phyloP scores from a whole-genome alignment of 2,888 invertebrate species.

The Troides oblongomaculatus region DNA sequence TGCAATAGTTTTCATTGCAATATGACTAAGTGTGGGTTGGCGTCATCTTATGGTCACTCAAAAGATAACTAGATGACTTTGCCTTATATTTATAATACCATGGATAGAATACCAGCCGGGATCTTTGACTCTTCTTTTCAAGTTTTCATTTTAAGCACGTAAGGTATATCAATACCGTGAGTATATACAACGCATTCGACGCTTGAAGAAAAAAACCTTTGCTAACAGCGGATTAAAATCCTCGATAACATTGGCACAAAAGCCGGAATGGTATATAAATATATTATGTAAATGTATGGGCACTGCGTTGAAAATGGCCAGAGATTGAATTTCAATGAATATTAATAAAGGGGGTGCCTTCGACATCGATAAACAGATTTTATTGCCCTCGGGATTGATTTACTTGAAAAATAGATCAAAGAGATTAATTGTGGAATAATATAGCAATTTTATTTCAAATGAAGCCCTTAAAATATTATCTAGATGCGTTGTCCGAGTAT shows the following conservation, averaged over 20 bases:
- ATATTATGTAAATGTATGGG: slow-evolving; percentile 22
- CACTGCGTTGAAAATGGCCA: slow-evolving; percentile 3
- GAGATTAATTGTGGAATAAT: background rate
- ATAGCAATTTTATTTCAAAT: background rate
- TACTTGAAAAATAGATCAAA: background rate
- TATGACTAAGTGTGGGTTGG: no score
- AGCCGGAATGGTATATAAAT: background rate
- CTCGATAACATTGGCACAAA: background rate
- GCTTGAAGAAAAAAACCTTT: background rate
- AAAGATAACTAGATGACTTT: no score
- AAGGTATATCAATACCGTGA: background rate
- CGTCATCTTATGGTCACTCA: no score
- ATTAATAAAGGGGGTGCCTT: slow-evolving; percentile 17
- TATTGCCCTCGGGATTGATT: background rate
- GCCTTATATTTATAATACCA: no score
- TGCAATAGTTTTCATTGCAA: no score
- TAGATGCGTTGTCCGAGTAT: no score
- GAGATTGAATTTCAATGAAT: slow-evolving; percentile 18
- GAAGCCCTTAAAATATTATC: no score
- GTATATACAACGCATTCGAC: background rate
- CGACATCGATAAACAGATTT: slow-evolving; percentile 6
- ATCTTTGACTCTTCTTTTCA: no score
- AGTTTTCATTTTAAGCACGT: background rate
- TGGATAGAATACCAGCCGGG: no score
- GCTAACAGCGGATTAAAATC: background rate